These are phyloP conservation scores for Neocrepidodera transversa DNA, from an alignment of 2,888 invertebrate species.

Conservation along the genomic window DNA sequence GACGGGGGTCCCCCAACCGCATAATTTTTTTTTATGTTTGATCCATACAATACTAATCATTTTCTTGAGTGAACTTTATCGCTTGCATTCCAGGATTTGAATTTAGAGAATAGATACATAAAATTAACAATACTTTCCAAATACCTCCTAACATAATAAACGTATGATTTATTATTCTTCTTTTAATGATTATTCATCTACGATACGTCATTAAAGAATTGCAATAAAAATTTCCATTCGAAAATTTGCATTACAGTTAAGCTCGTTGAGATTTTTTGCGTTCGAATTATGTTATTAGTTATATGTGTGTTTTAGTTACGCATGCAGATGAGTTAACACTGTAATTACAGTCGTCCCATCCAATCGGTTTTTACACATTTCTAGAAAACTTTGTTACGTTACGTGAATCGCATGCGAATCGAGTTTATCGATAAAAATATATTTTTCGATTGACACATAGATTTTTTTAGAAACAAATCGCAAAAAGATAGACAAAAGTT, in stretches of 20 bases:
- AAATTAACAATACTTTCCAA: too few species aligned
- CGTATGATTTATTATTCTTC: too few species aligned
- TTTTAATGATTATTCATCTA: neutral
- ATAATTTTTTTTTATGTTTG: too few species aligned
- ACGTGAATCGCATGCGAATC: constrained; percentile 14
- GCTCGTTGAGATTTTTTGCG: neutral
- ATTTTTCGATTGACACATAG: too few species aligned
- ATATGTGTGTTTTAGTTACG: constrained; percentile 13
- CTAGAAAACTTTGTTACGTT: constrained; percentile 7
- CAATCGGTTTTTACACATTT: neutral
- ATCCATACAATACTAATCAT: too few species aligned
- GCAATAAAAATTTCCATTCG: neutral
- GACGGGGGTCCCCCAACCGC: too few species aligned
- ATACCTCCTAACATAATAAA: too few species aligned
- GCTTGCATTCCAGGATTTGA: too few species aligned
- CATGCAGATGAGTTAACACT: constrained; percentile 9
- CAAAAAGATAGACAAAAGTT: too few species aligned
- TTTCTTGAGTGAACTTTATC: too few species aligned
- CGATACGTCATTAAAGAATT: neutral
- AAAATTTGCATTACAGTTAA: constrained; percentile 6
- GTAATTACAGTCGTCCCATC: constrained; percentile 6
- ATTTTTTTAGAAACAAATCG: too few species aligned
- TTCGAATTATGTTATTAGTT: constrained; percentile 7
- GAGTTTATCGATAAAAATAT: neutral
- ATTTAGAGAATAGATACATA: too few species aligned